phyloP scores from a whole-genome alignment of 2,113 vertebrate genomes.

The Anolis sagrei region DNA sequence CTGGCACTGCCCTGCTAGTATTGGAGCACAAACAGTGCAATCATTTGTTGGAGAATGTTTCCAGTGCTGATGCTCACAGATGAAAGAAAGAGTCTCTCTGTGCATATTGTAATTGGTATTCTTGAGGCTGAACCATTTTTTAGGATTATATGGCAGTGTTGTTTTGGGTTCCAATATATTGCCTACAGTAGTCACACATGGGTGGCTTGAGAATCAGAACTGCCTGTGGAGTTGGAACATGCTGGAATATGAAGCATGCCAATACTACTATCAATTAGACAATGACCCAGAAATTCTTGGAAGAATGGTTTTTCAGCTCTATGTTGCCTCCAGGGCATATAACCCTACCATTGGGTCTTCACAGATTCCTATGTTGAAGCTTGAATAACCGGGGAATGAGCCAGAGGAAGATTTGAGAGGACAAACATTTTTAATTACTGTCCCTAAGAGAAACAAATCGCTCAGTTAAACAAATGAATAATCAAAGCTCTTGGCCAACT shows the following conservation, averaged over 20 bases:
- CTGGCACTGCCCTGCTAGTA: too few relatives aligned
- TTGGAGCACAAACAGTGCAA: not conserved
- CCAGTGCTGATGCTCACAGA: conserved; percentile 58
- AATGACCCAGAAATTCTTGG: conserved; percentile 92
- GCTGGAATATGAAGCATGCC: conserved; percentile 84
- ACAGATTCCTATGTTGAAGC: conserved; percentile 55
- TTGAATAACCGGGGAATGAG: conserved; percentile 66
- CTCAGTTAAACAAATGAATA: conserved; percentile 61
- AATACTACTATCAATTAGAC: conserved; percentile 91
- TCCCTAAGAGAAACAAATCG: conserved; percentile 68
- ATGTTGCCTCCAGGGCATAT: conserved; percentile 70
- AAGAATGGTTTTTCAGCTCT: conserved; percentile 80
- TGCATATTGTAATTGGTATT: conserved; percentile 59
- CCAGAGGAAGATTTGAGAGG: conserved; percentile 62
- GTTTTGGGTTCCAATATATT: conserved; percentile 50
- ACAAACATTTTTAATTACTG: conserved; percentile 65
- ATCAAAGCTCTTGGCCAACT: conserved; percentile 55
- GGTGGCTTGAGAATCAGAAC: conserved; percentile 69
- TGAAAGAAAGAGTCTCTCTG: conserved; percentile 66
- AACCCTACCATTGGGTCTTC: conserved; percentile 47
- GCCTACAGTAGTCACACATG: conserved; percentile 76
- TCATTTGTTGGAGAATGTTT: not conserved
- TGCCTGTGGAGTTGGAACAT: conserved; percentile 76
- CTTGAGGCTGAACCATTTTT: conserved; percentile 56
- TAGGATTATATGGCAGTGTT: conserved; percentile 26